These are phyloP conservation scores for Temnothorax curvispinosus DNA, from an alignment of 1,140 invertebrate genomes.

Conservation along the genomic window DNA sequence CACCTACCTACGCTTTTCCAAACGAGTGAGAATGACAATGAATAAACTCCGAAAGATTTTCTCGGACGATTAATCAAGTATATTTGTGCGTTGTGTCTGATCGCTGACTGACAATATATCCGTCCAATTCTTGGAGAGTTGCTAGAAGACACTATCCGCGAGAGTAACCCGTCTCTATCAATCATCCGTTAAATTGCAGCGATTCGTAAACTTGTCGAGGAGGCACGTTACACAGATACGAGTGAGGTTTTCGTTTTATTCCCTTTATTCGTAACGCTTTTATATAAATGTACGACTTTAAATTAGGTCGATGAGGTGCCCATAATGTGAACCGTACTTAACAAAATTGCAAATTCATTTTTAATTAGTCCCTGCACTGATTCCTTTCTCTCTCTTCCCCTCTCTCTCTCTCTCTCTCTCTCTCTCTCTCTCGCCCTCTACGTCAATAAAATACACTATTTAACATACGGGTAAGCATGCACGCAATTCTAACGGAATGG, in stretches of 20 bases:
- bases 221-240: slow-evolving; percentile 11
- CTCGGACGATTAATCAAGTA: slow-evolving; percentile 6
- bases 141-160: background rate
- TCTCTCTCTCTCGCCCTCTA: background rate
- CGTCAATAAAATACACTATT: slow-evolving; percentile 40
- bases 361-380: slow-evolving; percentile 22
- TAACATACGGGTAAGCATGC: slow-evolving; percentile 12
- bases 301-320: slow-evolving; percentile 22
- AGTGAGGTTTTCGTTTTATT: background rate
- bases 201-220: slow-evolving; percentile 44
- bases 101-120: background rate
- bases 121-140: background rate
- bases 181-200: slow-evolving; percentile 51
- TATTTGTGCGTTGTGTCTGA: slow-evolving; percentile 6
- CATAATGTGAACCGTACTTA: slow-evolving; percentile 30
- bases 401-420: too few species aligned
- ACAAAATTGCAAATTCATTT: slow-evolving; percentile 42
- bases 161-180: slow-evolving; percentile 44
- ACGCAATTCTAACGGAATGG: slow-evolving; percentile 15
- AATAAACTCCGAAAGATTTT: background rate
- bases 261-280: slow-evolving; percentile 15
- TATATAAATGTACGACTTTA: slow-evolving; percentile 11
- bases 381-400: background rate
- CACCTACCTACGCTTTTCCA: background rate
- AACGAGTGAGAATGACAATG: background rate